Evolutionary conservation across 37 sponge, comb jelly and placozoan species (phyloP).

Genomic region (Lycopodina hypogea): DNA sequence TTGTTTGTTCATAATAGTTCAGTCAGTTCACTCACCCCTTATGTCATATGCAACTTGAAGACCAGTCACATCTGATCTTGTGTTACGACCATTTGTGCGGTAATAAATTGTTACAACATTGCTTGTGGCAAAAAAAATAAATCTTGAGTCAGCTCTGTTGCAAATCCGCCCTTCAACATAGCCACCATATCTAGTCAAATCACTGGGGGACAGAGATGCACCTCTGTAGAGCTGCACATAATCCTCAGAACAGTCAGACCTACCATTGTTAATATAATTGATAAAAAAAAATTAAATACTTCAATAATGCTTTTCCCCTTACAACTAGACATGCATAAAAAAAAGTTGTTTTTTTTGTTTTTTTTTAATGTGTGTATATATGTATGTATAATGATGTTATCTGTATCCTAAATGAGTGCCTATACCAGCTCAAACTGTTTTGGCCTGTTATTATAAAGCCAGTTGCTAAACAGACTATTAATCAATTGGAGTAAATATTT

Average conservation of each 20-base stretch:
- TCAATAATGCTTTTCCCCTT: no score
- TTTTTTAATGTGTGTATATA: no score
- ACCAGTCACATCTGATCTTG: not conserved
- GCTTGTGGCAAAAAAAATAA: not conserved
- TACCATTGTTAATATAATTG: no score
- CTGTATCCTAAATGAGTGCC: no score
- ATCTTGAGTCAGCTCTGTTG: not conserved
- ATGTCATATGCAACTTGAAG: not conserved
- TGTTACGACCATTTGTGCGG: not conserved
- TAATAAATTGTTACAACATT: constrained; percentile 3
- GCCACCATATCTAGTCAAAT: not conserved
- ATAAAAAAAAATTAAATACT: not conserved
- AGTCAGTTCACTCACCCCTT: not conserved
- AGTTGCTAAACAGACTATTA: no score
- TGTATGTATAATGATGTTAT: no score
- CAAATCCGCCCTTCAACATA: not conserved
- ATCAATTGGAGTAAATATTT: no score
- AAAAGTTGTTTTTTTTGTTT: no score
- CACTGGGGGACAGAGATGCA: not conserved
- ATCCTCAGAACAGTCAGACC: constrained; percentile 6
- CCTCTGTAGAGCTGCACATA: constrained; percentile 5
- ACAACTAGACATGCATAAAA: no score
- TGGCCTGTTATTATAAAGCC: no score
- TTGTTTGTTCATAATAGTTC: no score
- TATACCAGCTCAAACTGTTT: no score